Percentiles rank a stretch among this genome's conserved stretches.
Conservation (phyloP, 2,113 vertebrate genomes). For the Cavia aperea region DNA sequence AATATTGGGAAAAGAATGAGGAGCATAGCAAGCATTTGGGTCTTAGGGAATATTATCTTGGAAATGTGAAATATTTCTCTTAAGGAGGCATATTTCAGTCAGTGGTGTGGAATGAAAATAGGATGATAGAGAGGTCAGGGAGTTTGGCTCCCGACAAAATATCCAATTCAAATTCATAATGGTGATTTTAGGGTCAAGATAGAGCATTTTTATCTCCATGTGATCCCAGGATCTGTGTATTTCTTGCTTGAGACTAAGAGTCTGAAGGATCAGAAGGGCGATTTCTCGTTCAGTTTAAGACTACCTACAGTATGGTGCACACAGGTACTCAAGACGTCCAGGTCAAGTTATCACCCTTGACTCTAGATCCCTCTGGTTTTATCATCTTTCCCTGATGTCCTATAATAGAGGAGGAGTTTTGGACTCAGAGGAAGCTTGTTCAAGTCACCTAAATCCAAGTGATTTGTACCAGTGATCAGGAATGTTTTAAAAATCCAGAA, state of each 20-base stretch:
- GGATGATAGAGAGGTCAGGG: neutral
- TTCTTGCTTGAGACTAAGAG: constrained; percentile 2
- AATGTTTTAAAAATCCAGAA: neutral
- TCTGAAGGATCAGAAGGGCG: neutral
- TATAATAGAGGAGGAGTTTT: neutral
- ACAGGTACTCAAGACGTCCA: too few species aligned
- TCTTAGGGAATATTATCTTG: constrained; percentile 2
- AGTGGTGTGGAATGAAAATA: too few species aligned
- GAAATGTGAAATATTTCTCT: neutral
- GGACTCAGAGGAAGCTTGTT: neutral
- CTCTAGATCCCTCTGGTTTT: neutral
- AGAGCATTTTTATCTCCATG: neutral
- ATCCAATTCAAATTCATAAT: neutral
- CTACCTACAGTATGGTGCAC: neutral
- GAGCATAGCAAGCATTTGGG: neutral
- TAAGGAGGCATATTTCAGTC: neutral
- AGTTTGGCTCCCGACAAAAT: neutral
- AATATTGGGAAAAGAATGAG: neutral
- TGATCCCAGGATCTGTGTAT: neutral
- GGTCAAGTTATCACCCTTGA: neutral
- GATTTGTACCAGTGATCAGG: neutral
- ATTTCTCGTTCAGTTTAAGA: neutral
- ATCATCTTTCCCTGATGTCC: neutral
- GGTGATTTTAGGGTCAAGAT: neutral
- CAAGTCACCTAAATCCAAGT: neutral